These are phyloP conservation scores for Carposina sasakii DNA, from an alignment of 1,140 invertebrate species.

Conservation along the genomic window DNA sequence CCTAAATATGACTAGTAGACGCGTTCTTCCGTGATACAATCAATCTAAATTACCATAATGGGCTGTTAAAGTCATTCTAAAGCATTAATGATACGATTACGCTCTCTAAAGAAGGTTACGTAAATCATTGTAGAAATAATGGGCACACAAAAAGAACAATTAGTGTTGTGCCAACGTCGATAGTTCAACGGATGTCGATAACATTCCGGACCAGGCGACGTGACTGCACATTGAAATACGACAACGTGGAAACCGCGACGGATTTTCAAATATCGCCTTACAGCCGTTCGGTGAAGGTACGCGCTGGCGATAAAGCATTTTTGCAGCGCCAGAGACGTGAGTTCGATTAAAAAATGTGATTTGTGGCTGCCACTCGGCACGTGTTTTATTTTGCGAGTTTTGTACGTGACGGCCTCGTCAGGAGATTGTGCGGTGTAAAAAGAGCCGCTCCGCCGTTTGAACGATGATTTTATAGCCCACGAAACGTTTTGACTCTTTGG, in stretches of 20 bases:
- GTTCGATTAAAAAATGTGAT: conserved; percentile 70
- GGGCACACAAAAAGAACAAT: conserved; percentile 56
- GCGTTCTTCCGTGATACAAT: too few relatives aligned
- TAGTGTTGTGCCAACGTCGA: conserved; percentile 60
- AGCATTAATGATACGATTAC: conserved; percentile 57
- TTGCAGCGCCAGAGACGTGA: conserved; percentile 45
- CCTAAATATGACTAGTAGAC: too few relatives aligned
- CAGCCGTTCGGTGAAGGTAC: not conserved
- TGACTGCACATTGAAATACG: conserved; percentile 51
- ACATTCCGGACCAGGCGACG: conserved; percentile 57
- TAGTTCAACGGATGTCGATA: conserved; percentile 64
- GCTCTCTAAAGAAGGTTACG: conserved; percentile 40
- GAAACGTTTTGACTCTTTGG: too few relatives aligned
- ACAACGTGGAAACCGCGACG: conserved; percentile 21
- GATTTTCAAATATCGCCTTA: not conserved
- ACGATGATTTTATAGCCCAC: too few relatives aligned
- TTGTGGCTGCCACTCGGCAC: conserved; percentile 58
- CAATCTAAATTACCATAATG: conserved; percentile 54
- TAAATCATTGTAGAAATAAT: conserved; percentile 62
- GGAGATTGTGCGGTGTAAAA: conserved; percentile 30
- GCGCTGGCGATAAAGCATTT: not conserved
- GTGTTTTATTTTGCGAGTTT: conserved; percentile 61
- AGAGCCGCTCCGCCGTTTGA: too few relatives aligned
- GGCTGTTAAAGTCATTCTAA: conserved; percentile 50
- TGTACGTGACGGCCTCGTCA: conserved; percentile 56